Percentiles rank a stretch among this genome's conserved stretches.
These are phyloP conservation scores for Conopomorpha cramerella DNA, from an alignment of 1,140 invertebrate species.

Conservation along the genomic window DNA sequence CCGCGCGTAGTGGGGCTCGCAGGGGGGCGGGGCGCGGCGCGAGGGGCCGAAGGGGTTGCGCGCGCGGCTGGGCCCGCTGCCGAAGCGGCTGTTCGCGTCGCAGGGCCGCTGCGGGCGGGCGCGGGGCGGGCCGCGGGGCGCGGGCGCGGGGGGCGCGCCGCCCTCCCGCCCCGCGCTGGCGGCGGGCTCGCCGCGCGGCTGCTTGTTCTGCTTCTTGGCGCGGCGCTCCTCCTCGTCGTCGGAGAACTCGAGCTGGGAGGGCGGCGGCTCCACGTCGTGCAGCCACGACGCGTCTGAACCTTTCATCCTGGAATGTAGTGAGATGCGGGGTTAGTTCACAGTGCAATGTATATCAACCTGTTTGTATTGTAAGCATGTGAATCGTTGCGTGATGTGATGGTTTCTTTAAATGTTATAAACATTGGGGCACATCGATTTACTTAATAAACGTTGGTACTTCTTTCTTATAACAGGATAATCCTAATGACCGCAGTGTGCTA, in stretches of 20 bases:
- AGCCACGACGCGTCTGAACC: conserved; percentile 85
- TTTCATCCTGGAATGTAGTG: conserved; percentile 69
- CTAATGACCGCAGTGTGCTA: too few species aligned
- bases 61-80: conserved; percentile 28
- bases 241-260: conserved; percentile 75
- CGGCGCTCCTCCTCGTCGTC: conserved; percentile 84
- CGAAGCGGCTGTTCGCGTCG: conserved; percentile 38
- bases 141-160: conserved; percentile 16
- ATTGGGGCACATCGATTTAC: too few species aligned
- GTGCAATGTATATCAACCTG: too few species aligned
- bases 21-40: conserved; percentile 18
- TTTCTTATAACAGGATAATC: too few species aligned
- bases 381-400: background rate
- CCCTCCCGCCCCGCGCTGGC: conserved; percentile 13
- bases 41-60: conserved; percentile 20
- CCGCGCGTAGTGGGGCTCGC: conserved; percentile 12
- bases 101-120: conserved; percentile 24
- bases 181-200: conserved; percentile 22
- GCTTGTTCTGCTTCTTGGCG: conserved; percentile 43
- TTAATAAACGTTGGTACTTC: too few species aligned
- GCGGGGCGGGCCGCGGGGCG: conserved; percentile 18
- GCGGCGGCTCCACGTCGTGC: conserved; percentile 80
- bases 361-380: background rate
- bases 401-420: background rate
- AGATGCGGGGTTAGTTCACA: too few species aligned